phyloP scores from a whole-genome alignment of 2,888 invertebrate species.

The Dione juno region DNA sequence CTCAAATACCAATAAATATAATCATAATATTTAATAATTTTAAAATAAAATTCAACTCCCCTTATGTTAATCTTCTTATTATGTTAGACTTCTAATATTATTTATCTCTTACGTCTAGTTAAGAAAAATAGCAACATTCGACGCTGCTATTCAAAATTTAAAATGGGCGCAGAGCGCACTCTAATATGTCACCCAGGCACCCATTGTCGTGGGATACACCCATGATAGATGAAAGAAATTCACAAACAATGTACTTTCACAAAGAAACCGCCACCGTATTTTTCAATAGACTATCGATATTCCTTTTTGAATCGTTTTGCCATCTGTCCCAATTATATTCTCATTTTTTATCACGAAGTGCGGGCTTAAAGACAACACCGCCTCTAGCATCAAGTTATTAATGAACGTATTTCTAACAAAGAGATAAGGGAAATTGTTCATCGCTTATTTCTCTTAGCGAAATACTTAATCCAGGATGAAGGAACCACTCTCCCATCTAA shows the following conservation, averaged over 20 bases:
- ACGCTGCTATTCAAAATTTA: conserved; percentile 2
- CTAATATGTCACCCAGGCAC: not conserved
- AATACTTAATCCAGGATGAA: conserved; percentile 48
- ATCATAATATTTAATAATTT: too few species aligned
- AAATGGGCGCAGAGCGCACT: not conserved
- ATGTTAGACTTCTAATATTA: not conserved
- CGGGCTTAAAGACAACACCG: conserved; percentile 52
- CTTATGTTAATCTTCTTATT: not conserved
- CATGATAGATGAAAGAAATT: not conserved
- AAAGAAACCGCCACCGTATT: not conserved
- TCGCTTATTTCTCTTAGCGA: conserved; percentile 51
- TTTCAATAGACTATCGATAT: not conserved
- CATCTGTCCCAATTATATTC: conserved; percentile 52
- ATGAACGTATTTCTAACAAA: conserved; percentile 61
- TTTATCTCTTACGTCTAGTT: not conserved
- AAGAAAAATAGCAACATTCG: conserved; percentile 4
- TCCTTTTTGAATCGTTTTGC: not conserved
- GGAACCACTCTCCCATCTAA: conserved; percentile 36
- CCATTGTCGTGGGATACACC: not conserved
- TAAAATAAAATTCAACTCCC: not conserved
- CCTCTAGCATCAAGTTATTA: conserved; percentile 49
- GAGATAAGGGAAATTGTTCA: conserved; percentile 56
- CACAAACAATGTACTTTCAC: not conserved
- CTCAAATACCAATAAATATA: too few species aligned
- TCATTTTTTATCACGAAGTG: conserved; percentile 54